phyloP scores from a whole-genome alignment of 1,140 invertebrate species.

The Danaus melanippus region DNA sequence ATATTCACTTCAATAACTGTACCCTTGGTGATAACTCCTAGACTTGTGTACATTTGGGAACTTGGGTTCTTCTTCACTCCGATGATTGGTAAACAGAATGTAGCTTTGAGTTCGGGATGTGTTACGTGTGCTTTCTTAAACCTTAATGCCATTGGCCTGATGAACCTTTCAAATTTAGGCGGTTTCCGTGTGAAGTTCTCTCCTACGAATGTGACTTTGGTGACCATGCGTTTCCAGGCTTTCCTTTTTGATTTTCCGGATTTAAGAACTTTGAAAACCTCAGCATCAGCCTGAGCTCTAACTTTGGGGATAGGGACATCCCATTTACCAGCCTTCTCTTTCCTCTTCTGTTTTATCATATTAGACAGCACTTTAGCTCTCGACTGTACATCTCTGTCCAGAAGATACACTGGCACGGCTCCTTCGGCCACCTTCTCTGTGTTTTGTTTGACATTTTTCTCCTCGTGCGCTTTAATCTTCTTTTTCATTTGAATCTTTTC shows the following conservation, averaged over 20 bases:
- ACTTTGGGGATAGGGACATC: conserved; percentile 99
- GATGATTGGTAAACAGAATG: conserved; percentile 98
- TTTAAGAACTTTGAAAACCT: conserved; percentile 96
- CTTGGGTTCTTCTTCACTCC: conserved; percentile 99
- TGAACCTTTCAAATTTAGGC: conserved; percentile 99
- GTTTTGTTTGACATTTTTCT: conserved; percentile 90
- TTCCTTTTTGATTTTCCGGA: conserved; percentile 96
- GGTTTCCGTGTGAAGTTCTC: conserved; percentile 99
- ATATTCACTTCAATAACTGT: conserved; percentile 99
- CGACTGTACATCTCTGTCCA: conserved; percentile 96
- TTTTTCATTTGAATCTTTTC: conserved; percentile 99
- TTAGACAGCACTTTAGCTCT: conserved; percentile 97
- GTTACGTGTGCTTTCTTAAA: conserved; percentile 99
- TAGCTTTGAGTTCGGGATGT: conserved; percentile 99
- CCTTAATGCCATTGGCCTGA: conserved; percentile 96
- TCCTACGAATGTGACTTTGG: conserved; percentile 98
- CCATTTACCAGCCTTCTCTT: conserved; percentile 99
- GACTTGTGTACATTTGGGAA: conserved; percentile 95
- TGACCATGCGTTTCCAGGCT: conserved; percentile 99
- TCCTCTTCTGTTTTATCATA: conserved; percentile 99
- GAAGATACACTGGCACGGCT: conserved; percentile 94
- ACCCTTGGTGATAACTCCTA: conserved; percentile 99
- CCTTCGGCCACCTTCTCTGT: conserved; percentile 89
- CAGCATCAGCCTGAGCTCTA: conserved; percentile 95
- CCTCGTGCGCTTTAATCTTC: conserved; percentile 94